Base-by-base conservation (phyloP, 1,140 invertebrate genomes). In the Bicyclus anynana region DNA sequence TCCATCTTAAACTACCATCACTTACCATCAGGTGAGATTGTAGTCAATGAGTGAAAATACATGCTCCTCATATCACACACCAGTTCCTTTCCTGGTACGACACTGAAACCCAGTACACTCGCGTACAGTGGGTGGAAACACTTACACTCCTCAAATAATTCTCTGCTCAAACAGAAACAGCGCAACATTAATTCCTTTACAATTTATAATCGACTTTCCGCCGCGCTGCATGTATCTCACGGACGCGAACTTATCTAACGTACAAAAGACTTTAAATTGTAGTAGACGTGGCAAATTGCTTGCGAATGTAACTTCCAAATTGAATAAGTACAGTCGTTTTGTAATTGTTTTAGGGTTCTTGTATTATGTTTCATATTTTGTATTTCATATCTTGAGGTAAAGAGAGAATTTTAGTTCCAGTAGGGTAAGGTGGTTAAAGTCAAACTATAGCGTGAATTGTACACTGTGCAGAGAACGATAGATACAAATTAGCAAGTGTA, bases 181-280 rank as follows among this genome's bases (percentile, higher is more conserved):
- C 40, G 18, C 16, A 50, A 52, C 64, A 67, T 64, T 67, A 69
- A 66, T 71, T 72, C 64, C 53, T 53, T 59, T 62, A 52, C 54
- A 71, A 73, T 74, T 74, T 77, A 77, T 73, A 72, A 72, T 67
- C 63, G 63, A 68, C 52, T 69, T 67, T 52, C 38, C 46, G 20
- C 26, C 12, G 44, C 44, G 44, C 51, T 18, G 40, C 53, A 33
- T 54, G 53, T 54, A 29, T 20, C 33, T 51, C 26, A 51, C 29
- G 44, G 44, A 51, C 10, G 17, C 49, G 38, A 38, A 51, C 49
- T 51, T 51, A 38, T 51, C 33, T 38, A 51, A 51, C 26, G 29
- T 51, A 33, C 29, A 21, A 27, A 17, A 38, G 49, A 51, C 20
- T 38, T 51, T 51, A 37, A 51, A 51, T 23, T 51, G 18, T 13